Evolutionary conservation across 1,140 invertebrate genomes (phyloP).

Genomic region (Macrobrachium nipponense): DNA sequence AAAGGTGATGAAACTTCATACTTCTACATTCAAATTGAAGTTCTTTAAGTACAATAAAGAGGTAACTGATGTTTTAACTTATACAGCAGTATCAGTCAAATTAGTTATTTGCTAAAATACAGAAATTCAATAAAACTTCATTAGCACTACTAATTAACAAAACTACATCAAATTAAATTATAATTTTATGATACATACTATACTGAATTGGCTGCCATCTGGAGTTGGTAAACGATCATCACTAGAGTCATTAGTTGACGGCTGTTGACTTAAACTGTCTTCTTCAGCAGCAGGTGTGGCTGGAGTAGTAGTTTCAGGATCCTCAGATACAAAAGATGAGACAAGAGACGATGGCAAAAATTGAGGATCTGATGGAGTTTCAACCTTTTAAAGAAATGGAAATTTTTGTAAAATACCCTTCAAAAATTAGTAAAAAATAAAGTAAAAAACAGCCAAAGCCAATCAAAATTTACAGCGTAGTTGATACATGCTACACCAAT

Average conservation of each 20-base stretch:
- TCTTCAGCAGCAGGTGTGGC: conserved; percentile 13
- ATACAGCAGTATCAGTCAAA: conserved; percentile 31
- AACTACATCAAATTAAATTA: conserved; percentile 12
- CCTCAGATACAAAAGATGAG: conserved; percentile 50
- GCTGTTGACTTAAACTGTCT: conserved; percentile 4
- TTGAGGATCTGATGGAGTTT: conserved; percentile 32
- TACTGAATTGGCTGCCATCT: conserved; percentile 16
- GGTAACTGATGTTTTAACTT: background rate
- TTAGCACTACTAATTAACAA: conserved; percentile 18
- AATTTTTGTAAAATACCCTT: background rate
- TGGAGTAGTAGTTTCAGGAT: conserved; percentile 31
- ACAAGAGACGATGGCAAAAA: conserved; percentile 33
- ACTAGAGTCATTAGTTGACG: conserved; percentile 17
- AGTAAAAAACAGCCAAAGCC: background rate
- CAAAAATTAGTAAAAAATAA: background rate
- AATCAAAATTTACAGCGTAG: background rate
- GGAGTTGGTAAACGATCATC: conserved; percentile 14
- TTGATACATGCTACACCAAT: background rate
- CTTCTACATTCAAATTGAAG: too few species aligned
- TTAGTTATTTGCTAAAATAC: conserved; percentile 19
- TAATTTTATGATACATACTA: conserved; percentile 30
- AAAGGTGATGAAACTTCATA: too few species aligned
- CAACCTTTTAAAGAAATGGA: conserved; percentile 28
- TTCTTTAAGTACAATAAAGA: too few species aligned
- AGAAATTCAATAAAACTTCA: conserved; percentile 25